phyloP scores from a whole-genome alignment of 2,113 vertebrate genomes.

The Camelus dromedarius region DNA sequence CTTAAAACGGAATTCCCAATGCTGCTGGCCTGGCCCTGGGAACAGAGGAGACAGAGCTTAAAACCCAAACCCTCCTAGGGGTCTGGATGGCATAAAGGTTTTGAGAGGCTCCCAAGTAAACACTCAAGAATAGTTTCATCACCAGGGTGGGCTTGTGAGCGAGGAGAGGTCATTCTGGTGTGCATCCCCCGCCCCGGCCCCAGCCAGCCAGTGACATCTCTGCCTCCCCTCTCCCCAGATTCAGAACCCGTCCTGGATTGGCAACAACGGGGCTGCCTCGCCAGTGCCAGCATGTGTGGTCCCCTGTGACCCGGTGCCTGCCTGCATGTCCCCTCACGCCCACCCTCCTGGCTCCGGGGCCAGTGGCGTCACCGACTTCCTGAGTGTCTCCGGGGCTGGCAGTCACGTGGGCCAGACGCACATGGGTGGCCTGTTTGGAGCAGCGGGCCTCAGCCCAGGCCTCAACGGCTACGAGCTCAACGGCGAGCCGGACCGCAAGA shows the following conservation, averaged over 20 bases:
- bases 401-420: conserved; percentile 96
- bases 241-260: conserved; percentile 98
- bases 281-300: conserved; percentile 97
- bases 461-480: conserved; percentile 97
- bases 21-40: neutral
- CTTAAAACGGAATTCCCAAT: neutral
- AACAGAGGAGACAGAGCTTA: neutral
- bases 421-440: conserved; percentile 96
- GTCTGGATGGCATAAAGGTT: neutral
- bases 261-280: conserved; percentile 93
- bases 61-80: neutral
- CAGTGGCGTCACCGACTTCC: conserved; percentile 95
- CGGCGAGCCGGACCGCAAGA: conserved; percentile 98
- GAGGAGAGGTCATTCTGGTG: too few relatives aligned
- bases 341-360: conserved; percentile 94
- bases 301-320: conserved; percentile 95
- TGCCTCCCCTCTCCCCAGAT: conserved; percentile 89
- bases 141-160: fast-evolving
- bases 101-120: neutral
- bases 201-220: neutral
- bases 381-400: conserved; percentile 91
- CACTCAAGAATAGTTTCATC: neutral
- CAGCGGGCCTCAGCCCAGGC: conserved; percentile 89
- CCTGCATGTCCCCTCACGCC: conserved; percentile 96
- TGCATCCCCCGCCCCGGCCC: fast-evolving